Base-by-base conservation (phyloP, 2,797 vertebrate species). In the Intellagama lesueurii region DNA sequence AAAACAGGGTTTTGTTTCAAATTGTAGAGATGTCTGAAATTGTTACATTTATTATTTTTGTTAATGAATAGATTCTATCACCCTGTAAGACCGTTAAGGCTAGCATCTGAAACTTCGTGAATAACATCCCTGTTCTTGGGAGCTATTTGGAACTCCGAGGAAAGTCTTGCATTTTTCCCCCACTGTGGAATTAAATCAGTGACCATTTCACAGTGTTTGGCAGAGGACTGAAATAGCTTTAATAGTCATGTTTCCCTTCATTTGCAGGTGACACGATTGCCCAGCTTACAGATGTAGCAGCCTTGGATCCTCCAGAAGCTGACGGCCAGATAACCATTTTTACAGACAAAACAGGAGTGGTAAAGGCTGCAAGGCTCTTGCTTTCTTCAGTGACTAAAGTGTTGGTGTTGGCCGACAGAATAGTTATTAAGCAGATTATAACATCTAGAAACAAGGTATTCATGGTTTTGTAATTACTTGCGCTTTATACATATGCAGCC, bases 321-420 rank as follows among this genome's bases (percentile, higher is more conserved):
- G 98, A 98, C 7, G 97, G 96, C 73, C 97, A 96, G 70, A 96
- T 97, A 93, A 98, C 98, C 0, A 97, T 99, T 96, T 99, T 99
- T 93, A 98, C 98, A 0, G 99, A 99, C 91, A 98, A 98, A 96
- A 98, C 98, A 3, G 98, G 97, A 88, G 99, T 99, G 95, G 98
- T 99, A 92, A 99, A 99, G 93, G 99, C 99, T 72, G 98, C 99
- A 68, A 98, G 99, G 81, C 79, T 99, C 93, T 97, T 99, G 83
- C 98, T 99, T 60, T 99, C 99, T 73, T 99, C 99, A 0, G 99
- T 99, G 96, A 99, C 99, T 40, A 99, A 99, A 96, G 99, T 99
- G 89, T 96, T 99, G 94, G 98, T 99, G 88, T 95, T 99, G 90
- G 99, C 99, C 30, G 99, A 99, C 95, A 98, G 98, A 94, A 98